These are phyloP conservation scores for Athene noctua DNA, from an alignment of 2,113 vertebrate species.

Conservation along the genomic window DNA sequence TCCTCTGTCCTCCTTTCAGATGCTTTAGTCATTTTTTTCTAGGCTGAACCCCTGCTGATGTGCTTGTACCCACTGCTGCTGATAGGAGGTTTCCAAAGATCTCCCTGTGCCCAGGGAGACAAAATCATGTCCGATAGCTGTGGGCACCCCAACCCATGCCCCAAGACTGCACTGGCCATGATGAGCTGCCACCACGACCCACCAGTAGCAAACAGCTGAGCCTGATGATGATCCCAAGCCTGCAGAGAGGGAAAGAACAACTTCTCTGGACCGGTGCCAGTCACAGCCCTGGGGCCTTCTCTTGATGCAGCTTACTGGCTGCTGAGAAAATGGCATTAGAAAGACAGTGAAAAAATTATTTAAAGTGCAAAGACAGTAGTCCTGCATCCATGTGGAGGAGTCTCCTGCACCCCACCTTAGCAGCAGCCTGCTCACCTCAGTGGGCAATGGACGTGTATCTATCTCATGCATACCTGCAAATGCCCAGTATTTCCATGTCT, in stretches of 20 bases:
- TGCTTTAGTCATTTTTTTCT: background rate
- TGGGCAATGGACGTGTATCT: accelerated
- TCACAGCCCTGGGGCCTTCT: background rate
- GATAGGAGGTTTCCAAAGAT: background rate
- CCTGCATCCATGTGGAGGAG: background rate
- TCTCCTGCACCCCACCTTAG: accelerated
- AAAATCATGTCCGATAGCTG: accelerated
- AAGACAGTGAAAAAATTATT: background rate
- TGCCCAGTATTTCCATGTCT: background rate
- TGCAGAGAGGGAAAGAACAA: background rate
- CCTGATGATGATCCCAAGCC: background rate
- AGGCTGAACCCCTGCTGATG: background rate
- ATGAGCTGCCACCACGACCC: background rate
- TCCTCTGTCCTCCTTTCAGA: background rate
- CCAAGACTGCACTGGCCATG: background rate
- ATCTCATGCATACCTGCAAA: background rate
- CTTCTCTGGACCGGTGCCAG: background rate
- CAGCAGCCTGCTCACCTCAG: background rate
- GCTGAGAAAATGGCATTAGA: background rate
- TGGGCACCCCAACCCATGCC: background rate
- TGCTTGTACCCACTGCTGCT: background rate
- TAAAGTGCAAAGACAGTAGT: background rate
- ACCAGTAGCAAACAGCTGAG: background rate
- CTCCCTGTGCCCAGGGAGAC: accelerated
- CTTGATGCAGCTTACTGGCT: background rate